phyloP scores from a whole-genome alignment of 2,888 invertebrate genomes.

The Cancer borealis region DNA sequence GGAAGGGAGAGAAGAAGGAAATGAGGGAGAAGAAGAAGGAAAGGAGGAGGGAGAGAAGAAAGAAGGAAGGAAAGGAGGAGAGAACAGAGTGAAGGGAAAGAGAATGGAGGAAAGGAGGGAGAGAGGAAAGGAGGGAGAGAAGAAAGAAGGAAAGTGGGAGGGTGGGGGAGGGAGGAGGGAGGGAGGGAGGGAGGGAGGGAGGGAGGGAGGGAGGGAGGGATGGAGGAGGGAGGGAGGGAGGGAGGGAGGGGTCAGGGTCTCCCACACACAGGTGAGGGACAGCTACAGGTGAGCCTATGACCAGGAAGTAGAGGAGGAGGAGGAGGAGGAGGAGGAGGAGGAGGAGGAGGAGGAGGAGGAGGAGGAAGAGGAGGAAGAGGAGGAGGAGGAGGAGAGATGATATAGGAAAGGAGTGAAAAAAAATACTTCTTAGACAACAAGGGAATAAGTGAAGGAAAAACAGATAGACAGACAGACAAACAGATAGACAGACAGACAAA shows the following conservation, averaged over 20 bases:
- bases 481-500: background rate
- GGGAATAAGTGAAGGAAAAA: background rate
- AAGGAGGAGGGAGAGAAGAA: background rate
- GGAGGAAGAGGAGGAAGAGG: conserved; percentile 18
- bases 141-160: background rate
- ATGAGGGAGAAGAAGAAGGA: background rate
- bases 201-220: background rate
- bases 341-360: conserved; percentile 20
- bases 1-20: background rate
- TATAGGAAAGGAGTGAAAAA: no score
- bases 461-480: background rate
- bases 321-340: conserved; percentile 20
- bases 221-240: background rate
- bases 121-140: background rate
- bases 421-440: background rate
- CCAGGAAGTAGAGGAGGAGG: conserved; percentile 10
- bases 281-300: background rate
- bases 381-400: background rate
- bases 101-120: background rate
- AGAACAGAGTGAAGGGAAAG: background rate
- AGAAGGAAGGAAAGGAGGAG: background rate
- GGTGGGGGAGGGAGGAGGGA: background rate
- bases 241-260: background rate
- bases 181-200: background rate
- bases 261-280: conserved; percentile 11